Base-by-base conservation (phyloP, 1,140 invertebrate species). In the Drosophila lowei region DNA sequence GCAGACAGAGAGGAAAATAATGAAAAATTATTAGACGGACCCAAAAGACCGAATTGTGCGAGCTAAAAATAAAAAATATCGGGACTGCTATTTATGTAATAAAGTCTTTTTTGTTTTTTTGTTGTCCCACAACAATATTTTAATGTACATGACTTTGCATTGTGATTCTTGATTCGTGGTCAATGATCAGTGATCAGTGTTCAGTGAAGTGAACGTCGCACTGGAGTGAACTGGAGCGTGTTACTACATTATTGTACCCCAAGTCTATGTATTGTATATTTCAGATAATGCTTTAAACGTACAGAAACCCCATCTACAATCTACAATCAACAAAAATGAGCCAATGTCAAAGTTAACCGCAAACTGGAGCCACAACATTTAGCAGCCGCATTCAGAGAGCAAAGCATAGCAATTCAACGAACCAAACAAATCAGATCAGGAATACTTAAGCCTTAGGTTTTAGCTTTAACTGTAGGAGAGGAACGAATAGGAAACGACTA, bases 81-180 rank as follows among this genome's bases (percentile, higher is more conserved):
- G 88, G 89, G 89, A 90, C 81, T 72, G 85, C 73, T 90, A 86
- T 90, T 90, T 90, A 90, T 90, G 89, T 90, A 90, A 90, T 90
- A 86, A 90, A 79, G 68, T 61, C 55, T 79, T 68, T 34, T 34
- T 30, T 25, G 25, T 18, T 25, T 8, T 30, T 8, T 72, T 72
- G 72, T 68, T 71, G 54, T 61, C 50, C 65, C 71, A 55, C 70
- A 73, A 72, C 56, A 62, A 76, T 64, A 77, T 57, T 48, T 34
- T 43, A 58, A 72, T 34, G 49, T 46, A 76, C 47, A 59, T 30
- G 38, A n/a, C 55, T 25, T 66, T 44, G 43, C 59, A 44, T 60
- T 67, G 62, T 58, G 52, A 53, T 38, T 53, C 15, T 48, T 53
- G 61, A 25, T 38, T 53, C 15, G 50, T 53, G 65, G 21, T 34